Conservation (phyloP, 2,797 vertebrate species). For the Sus cebifrons region DNA sequence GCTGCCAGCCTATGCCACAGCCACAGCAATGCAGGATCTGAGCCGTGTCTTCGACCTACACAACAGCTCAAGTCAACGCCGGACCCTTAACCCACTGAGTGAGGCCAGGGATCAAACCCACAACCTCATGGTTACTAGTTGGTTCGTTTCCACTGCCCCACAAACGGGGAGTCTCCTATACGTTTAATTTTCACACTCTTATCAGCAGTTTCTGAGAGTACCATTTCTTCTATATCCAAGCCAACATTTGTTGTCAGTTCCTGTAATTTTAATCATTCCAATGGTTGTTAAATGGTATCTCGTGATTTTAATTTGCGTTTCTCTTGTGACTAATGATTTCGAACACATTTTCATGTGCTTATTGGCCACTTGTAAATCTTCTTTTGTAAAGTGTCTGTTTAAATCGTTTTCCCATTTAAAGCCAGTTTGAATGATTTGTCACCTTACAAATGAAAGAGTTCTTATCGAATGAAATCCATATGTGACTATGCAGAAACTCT, state of each 20-base stretch:
- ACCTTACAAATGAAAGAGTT: slow-evolving; percentile 8
- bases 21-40: no score
- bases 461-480: background rate
- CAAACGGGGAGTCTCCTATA: no score
- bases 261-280: background rate
- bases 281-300: background rate
- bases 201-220: background rate
- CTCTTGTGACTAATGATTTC: background rate
- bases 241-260: background rate
- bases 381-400: background rate
- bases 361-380: background rate
- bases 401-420: background rate
- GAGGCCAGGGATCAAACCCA: no score
- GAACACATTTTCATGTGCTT: slow-evolving; percentile 1
- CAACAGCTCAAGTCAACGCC: no score
- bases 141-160: no score
- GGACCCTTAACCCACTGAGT: no score
- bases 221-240: background rate
- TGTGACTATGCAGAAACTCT: background rate
- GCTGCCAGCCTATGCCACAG: no score
- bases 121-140: no score
- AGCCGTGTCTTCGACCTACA: no score
- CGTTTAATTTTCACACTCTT: background rate
- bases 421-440: background rate
- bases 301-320: slow-evolving; percentile 8